Evolutionary conservation across 1,140 invertebrate species (phyloP).

Genomic region (Dufourea novaeangliae): DNA sequence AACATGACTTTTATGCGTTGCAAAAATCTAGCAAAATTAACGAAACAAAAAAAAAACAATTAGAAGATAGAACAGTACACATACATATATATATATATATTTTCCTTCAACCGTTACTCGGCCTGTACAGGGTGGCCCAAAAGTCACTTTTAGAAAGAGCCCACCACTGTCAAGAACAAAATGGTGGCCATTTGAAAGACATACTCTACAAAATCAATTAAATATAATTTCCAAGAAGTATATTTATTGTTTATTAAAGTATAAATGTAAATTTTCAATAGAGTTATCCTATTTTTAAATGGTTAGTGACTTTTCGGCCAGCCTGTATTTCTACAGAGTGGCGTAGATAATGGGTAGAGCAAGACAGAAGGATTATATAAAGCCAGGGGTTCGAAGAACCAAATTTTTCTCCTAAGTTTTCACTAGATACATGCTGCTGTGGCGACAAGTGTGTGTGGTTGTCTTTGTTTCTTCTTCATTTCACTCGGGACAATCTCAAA

Average conservation of each 20-base stretch:
- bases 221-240: too few relatives aligned
- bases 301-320: too few relatives aligned
- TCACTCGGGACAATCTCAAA: slow-evolving; percentile 19
- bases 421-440: too few relatives aligned
- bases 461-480: slow-evolving; percentile 28
- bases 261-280: too few relatives aligned
- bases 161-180: too few relatives aligned
- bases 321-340: slow-evolving; percentile 33
- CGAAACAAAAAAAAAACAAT: background rate
- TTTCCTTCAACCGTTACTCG: slow-evolving; percentile 12
- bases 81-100: background rate
- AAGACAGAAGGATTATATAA: background rate
- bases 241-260: too few relatives aligned
- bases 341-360: background rate
- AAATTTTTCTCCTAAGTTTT: slow-evolving; percentile 10
- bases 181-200: too few relatives aligned
- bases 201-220: too few relatives aligned
- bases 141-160: too few relatives aligned
- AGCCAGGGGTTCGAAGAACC: background rate
- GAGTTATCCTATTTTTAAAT: too few relatives aligned
- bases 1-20: slow-evolving; percentile 18
- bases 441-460: background rate
- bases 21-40: background rate
- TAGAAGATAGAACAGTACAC: slow-evolving; percentile 12
- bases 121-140: too few relatives aligned